Conservation (phyloP, 53 echinoderm and acorn worm genomes). For the Mesocentrotus franciscanus region DNA sequence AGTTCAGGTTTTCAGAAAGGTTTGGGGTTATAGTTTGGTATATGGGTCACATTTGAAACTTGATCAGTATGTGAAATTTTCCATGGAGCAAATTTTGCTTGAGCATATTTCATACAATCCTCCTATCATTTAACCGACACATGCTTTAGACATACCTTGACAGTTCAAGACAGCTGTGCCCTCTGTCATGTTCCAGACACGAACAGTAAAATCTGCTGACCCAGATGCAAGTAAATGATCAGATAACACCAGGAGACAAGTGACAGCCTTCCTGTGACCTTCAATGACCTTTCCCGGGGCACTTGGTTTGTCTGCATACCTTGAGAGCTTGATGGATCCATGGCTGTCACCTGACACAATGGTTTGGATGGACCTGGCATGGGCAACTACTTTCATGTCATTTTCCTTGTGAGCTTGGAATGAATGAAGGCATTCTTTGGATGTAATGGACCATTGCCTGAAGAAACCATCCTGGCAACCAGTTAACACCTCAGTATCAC, state of each 20-base stretch:
- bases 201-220: conserved; percentile 56
- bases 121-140: neutral
- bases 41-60: neutral
- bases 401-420: conserved; percentile 58
- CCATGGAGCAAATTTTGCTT: neutral
- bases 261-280: conserved; percentile 57
- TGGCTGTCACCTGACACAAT: conserved; percentile 68
- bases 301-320: conserved; percentile 26
- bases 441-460: conserved; percentile 74
- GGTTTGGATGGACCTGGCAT: neutral
- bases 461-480: conserved; percentile 75
- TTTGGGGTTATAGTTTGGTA: neutral
- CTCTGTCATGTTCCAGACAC: conserved; percentile 51
- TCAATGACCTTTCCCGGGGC: neutral
- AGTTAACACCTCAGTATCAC: conserved; percentile 7
- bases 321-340: conserved; percentile 68
- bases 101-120: neutral
- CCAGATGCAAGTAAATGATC: conserved; percentile 52
- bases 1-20: neutral
- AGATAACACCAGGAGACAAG: conserved; percentile 38
- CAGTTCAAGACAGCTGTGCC: neutral
- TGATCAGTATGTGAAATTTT: neutral
- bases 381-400: conserved; percentile 66
- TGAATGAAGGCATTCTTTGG: conserved; percentile 69
- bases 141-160: neutral